Conservation (phyloP, 2,113 vertebrate genomes). For the Xiphophorus maculatus region DNA sequence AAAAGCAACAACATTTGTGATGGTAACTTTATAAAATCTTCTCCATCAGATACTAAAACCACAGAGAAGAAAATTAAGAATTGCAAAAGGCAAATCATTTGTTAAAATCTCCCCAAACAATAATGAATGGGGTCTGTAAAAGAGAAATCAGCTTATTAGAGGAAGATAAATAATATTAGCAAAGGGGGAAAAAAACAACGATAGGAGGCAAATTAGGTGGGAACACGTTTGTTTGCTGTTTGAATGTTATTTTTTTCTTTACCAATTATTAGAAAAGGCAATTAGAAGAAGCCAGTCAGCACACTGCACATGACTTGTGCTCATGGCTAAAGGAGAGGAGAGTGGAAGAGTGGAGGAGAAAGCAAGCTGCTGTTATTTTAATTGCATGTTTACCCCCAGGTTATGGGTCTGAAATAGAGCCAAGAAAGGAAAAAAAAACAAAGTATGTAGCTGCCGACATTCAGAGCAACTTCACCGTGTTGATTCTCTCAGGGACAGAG, state of each 20-base stretch:
- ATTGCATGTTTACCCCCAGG: conserved; percentile 81
- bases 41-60: conserved; percentile 20
- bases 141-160: conserved; percentile 61
- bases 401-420: conserved; percentile 78
- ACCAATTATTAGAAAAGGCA: conserved; percentile 73
- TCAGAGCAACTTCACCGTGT: conserved; percentile 73
- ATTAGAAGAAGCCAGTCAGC: conserved; percentile 67
- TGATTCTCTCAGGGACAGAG: conserved; percentile 75
- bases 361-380: conserved; percentile 77
- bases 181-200: conserved; percentile 33
- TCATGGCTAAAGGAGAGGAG: conserved; percentile 64
- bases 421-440: conserved; percentile 66
- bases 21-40: conserved; percentile 13
- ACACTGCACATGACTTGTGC: conserved; percentile 59
- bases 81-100: conserved; percentile 33
- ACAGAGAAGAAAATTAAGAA: not conserved
- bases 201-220: conserved; percentile 25
- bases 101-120: conserved; percentile 22
- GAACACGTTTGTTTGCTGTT: conserved; percentile 47
- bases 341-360: conserved; percentile 58
- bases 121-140: conserved; percentile 8
- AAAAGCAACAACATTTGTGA: too few species aligned
- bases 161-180: conserved; percentile 31
- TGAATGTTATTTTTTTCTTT: conserved; percentile 45
- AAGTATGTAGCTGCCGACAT: conserved; percentile 72